Evolutionary conservation across 2,888 invertebrate genomes (phyloP), one percentile per base, ranked within the genome.

Genomic region (Romanomermis culicivorax): DNA sequence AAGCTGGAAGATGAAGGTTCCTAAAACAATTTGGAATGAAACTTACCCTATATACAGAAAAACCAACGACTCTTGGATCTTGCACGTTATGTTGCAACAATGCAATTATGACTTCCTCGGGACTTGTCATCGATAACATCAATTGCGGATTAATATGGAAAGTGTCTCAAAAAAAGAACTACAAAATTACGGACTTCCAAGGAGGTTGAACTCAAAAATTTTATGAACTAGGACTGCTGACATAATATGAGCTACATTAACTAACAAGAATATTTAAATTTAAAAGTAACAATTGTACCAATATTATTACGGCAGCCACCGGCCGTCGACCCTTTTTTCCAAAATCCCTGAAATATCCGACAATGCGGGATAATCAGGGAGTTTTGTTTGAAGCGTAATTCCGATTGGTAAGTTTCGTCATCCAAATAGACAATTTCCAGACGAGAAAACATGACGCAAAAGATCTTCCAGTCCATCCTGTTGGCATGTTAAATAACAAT

Each of bases 61-160:
- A 88, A 29, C 88, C 88, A 60, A 88, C 83, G 2, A 77, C 85
- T 75, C 86, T 85, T 14, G 87, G 86, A 69, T 87, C 87, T 77
- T 86, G 82, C 53, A 86, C 82, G 59, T 83, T 83, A 70, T 87
- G 85, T 66, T 87, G 87, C 69, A 84, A 84, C 14, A 88, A 72
- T 0, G 85, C 85, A 52, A 88, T 79, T 17, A 87, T 79, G 1
- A 85, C 79, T 70, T 83, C 82, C 65, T 83, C 82, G 73, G 79
- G 78, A 67, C 85, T 85, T 63, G 79, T 79, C 29, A 87, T 70
- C 49, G 80, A 77, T 50, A 88, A 69, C 64, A 86, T 80, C 43
- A 88, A 74, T 73, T 88, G 87, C 0, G 88, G 88, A 71, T 88
- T 88, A 67, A 86, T 84, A 70, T 87, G 86, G 69, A 88, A 87